Base-by-base conservation (phyloP, 2,888 invertebrate genomes). In the Neoitamus cyanurus region DNA sequence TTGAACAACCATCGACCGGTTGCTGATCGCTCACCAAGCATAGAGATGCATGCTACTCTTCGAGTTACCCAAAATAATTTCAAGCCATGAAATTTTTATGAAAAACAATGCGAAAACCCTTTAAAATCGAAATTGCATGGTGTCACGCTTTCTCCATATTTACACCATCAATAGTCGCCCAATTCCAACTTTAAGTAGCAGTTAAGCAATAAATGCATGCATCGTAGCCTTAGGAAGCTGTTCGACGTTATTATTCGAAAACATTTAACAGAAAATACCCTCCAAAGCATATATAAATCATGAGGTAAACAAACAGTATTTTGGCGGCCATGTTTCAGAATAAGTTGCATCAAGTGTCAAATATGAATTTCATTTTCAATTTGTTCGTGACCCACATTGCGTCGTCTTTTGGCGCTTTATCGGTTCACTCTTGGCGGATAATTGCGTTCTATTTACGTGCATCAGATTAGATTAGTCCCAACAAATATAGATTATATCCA, bases 261-360 rank as follows among this genome's bases (percentile, higher is more conserved):
- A 11, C 58, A 1, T 6, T 42, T 48, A 15, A 9, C 6, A 20
- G 58, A 58, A 58, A 58, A 9, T 20, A 58, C 6, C 2, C 20
- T 48, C 20, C 58, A 25, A 58, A 25, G 58, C 58, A 20, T 58
- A 58, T 58, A 58, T 15, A 20, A 15, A 20, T 20, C 30, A 13
- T 0, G n/a, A 70, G 15, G 80, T 83, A 83, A 83, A 70, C 72
- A 72, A 72, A 83, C 72, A 72, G 13, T 37, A 48, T 83, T 69
- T 83, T 83, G 83, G 83, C 83, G 72, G 83, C 83, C 83, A 83
- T 83, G 72, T 83, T 73, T 46, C 28, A 36, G n/a, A 28, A 36
- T 82, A 69, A 82, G 31, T 34, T 58, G 58, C 37, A 25, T 25
- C 37, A 68, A 82, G 37, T 82, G 82, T 82, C 69, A 37, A 69